phyloP scores from a whole-genome alignment of 2,888 invertebrate genomes.

The Smittia aterrima region DNA sequence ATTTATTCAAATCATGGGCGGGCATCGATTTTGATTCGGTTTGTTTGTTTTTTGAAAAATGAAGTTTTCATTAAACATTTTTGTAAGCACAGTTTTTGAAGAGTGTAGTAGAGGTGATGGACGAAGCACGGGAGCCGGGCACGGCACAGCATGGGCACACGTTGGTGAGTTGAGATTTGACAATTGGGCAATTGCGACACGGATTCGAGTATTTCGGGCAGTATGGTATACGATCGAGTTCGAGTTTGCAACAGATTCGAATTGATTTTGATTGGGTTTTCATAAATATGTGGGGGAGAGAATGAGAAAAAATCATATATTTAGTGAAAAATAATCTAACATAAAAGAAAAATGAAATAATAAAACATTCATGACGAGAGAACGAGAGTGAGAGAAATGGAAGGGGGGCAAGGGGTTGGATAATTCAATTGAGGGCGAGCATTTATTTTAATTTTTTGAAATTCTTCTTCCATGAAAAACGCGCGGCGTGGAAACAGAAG shows the following conservation, averaged over 20 bases:
- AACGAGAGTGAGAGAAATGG: constrained; percentile 11
- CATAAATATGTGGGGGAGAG: constrained; percentile 39
- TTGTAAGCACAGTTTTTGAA: constrained; percentile 15
- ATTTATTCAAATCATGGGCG: constrained; percentile 17
- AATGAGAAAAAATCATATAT: constrained; percentile 41
- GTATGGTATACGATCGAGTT: constrained; percentile 21
- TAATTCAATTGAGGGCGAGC: constrained; percentile 46
- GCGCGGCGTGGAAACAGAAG: constrained; percentile 7
- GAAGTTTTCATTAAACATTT: constrained; percentile 21
- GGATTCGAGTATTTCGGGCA: constrained; percentile 6
- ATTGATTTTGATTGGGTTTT: constrained; percentile 22
- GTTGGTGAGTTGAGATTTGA: constrained; percentile 21
- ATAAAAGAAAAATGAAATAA: constrained; percentile 8
- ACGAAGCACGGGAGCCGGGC: constrained; percentile 23
- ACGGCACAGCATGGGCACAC: neutral
- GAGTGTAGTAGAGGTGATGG: constrained; percentile 24
- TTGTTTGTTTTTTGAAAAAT: constrained; percentile 10
- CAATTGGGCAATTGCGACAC: constrained; percentile 11
- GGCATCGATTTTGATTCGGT: constrained; percentile 14
- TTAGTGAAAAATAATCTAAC: constrained; percentile 41
- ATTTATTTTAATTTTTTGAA: constrained; percentile 61
- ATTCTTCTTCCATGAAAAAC: constrained; percentile 55
- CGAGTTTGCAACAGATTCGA: constrained; percentile 19
- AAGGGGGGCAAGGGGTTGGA: constrained; percentile 44
- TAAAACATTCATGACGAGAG: constrained; percentile 6